A percentile compares a stretch with the other conserved stretches of the same genome.
Evolutionary conservation across 2,797 vertebrate species (phyloP).

Genomic region (Tamandua tetradactyla): DNA sequence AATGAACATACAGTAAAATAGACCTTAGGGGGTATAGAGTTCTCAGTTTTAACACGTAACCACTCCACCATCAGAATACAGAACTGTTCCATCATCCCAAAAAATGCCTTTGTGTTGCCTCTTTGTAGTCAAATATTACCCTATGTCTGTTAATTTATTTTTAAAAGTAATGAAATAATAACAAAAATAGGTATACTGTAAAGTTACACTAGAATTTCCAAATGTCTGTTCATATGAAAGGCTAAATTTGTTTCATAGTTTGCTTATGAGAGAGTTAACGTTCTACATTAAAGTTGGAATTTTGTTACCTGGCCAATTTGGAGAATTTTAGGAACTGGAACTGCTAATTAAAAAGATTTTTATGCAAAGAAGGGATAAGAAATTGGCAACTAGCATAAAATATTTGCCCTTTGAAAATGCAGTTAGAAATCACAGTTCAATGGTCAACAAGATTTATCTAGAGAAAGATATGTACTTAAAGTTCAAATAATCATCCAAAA

Average conservation of each 20-base stretch:
- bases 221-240: neutral
- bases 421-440: neutral
- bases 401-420: neutral
- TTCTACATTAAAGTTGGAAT: neutral
- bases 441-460: neutral
- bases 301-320: neutral
- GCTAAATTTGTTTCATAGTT: slow-evolving; percentile 13
- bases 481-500: neutral
- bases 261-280: slow-evolving; percentile 35
- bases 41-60: too few species aligned
- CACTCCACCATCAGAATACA: too few species aligned
- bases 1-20: too few species aligned
- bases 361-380: slow-evolving; percentile 7
- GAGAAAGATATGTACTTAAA: neutral
- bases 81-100: too few species aligned
- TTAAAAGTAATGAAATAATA: slow-evolving; percentile 8
- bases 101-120: too few species aligned
- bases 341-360: slow-evolving; percentile 14
- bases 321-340: slow-evolving; percentile 13
- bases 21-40: too few species aligned
- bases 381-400: neutral
- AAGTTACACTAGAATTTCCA: slow-evolving; percentile 27
- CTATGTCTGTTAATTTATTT: slow-evolving; percentile 28
- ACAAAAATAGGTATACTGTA: neutral
- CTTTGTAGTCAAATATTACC: too few species aligned